Evolutionary conservation across 2,113 vertebrate genomes (phyloP).

Genomic region (Oryzias melastigma): DNA sequence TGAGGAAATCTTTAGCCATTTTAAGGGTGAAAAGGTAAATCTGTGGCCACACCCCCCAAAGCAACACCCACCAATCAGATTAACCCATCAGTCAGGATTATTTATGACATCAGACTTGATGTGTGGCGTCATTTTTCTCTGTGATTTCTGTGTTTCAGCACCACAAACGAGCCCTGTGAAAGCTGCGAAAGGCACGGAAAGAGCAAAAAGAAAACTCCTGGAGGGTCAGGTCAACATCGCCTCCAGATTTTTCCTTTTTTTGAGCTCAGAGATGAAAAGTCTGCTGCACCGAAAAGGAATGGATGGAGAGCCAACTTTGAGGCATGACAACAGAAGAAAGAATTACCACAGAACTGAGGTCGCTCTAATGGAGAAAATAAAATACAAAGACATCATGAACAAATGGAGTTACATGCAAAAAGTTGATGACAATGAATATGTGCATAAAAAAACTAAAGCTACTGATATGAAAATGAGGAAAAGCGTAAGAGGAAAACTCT

Average conservation of each 20-base stretch:
- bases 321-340: conserved; percentile 88
- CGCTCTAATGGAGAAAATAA: conserved; percentile 99
- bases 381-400: conserved; percentile 90
- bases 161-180: conserved; percentile 35
- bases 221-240: conserved; percentile 3
- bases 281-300: conserved; percentile 39
- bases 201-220: conserved; percentile 38
- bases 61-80: too few relatives aligned
- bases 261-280: conserved; percentile 53
- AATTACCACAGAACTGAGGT: conserved; percentile 99
- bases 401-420: conserved; percentile 93
- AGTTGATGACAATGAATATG: conserved; percentile 79
- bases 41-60: too few relatives aligned
- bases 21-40: conserved; percentile 1
- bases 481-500: conserved; percentile 34
- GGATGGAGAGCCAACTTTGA: conserved; percentile 75
- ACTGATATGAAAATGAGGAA: conserved; percentile 42
- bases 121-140: too few relatives aligned
- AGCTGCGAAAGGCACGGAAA: conserved; percentile 60
- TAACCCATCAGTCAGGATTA: too few relatives aligned
- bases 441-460: conserved; percentile 42
- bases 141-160: background rate
- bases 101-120: too few relatives aligned
- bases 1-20: background rate
- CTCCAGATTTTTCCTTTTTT: conserved; percentile 43